Percentiles rank a stretch among this genome's conserved stretches.
Evolutionary conservation across 1,140 invertebrate species (phyloP).

Genomic region (Scaptomyza graminum): DNA sequence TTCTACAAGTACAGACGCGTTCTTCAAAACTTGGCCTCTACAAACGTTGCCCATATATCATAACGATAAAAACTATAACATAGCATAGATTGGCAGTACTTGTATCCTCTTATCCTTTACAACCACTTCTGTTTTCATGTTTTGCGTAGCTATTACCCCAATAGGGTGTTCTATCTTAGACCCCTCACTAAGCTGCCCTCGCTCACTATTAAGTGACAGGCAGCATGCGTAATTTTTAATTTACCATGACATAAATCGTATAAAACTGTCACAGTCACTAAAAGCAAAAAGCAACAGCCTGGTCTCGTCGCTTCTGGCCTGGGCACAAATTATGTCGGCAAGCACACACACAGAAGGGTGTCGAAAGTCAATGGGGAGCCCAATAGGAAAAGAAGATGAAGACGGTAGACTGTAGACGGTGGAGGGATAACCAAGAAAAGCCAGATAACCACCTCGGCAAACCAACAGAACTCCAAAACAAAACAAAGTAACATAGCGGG

Average conservation of each 20-base stretch:
- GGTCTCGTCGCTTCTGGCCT: slow-evolving; percentile 5
- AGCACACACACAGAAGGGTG: slow-evolving; percentile 71
- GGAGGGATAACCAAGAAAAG: too few relatives aligned
- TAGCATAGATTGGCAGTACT: slow-evolving; percentile 35
- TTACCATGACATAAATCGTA: slow-evolving; percentile 81
- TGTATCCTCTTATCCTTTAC: not conserved
- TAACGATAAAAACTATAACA: slow-evolving; percentile 35
- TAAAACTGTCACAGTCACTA: slow-evolving; percentile 82
- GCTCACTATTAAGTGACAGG: slow-evolving; percentile 23
- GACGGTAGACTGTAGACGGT: not conserved
- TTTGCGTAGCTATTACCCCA: slow-evolving; percentile 32
- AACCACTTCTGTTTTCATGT: too few relatives aligned
- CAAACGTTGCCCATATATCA: slow-evolving; percentile 7
- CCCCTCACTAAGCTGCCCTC: slow-evolving; percentile 29
- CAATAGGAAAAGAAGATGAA: slow-evolving; percentile 8
- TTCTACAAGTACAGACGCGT: not conserved
- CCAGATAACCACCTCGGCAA: not conserved
- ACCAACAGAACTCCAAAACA: slow-evolving; percentile 58
- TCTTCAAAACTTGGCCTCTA: not conserved
- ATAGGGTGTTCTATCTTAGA: slow-evolving; percentile 29
- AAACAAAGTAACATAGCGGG: slow-evolving; percentile 51
- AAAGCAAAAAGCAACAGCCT: slow-evolving; percentile 76
- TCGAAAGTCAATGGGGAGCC: slow-evolving; percentile 64
- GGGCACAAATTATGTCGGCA: slow-evolving; percentile 71
- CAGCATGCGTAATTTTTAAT: slow-evolving; percentile 77